Evolutionary conservation across 2,888 invertebrate genomes (phyloP), one percentile per base, ranked within the genome.

Genomic region (Lasioglossum zephyrum): DNA sequence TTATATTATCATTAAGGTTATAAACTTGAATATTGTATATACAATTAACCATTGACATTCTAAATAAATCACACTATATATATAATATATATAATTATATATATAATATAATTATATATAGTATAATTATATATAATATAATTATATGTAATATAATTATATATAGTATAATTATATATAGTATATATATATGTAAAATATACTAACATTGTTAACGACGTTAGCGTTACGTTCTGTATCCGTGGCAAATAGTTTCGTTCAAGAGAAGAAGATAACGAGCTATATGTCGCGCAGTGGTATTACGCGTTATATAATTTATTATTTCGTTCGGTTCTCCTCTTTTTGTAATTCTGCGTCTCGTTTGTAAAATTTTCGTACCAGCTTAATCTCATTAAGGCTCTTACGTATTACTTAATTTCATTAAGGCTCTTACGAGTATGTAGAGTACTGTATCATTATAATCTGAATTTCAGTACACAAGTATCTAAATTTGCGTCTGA

Each of bases 21-120:
- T 91, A 91, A 70, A 90, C 85, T 85, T 90, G 87, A 93, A 91
- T 92, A 93, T 92, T 95, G 94, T 94, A 94, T 93, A 94, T 94
- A 95, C 89, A 92, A 92, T 86, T 93, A 92, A 93, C 92, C 91
- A 92, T 92, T 93, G 92, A 92, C 88, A 93, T 93, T 94, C 90
- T 91, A 92, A 94, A 93, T 93, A 94, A 93, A 93, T 92, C 91
- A 82, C 77, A 89, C 84, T 85, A 89, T 90, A 88, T 85, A 85
- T 85, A 31, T 90, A 88, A 36, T 36, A 36, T 36, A 36, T 36
- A 36, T 84, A 85, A 84, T 3, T 36, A 36, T 36, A 36, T 36
- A 31, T 84, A 85, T 85, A 88, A 88, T 80, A 87, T 79, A 88
- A 31, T 31, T 31, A 31, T 31, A 31, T 31, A 31, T 31, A 31